Evolutionary conservation across 2,888 invertebrate genomes (phyloP).

Genomic region (Hypsopygia costalis): DNA sequence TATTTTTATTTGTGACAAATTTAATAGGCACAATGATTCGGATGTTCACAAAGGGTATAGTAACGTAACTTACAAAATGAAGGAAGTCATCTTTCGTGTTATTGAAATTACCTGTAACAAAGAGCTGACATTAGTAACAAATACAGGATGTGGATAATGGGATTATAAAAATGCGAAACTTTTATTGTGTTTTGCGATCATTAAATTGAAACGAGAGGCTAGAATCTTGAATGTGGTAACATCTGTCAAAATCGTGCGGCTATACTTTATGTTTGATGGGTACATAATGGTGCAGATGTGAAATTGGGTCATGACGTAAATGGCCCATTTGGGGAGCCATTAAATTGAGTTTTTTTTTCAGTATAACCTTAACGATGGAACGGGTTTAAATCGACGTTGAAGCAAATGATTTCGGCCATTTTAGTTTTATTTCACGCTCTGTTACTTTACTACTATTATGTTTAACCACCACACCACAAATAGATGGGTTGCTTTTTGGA

Average conservation of each 20-base stretch:
- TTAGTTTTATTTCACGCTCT: no score
- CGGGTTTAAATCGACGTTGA: background rate
- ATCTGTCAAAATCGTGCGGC: conserved; percentile 20
- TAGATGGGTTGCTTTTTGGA: no score
- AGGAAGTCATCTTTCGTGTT: conserved; percentile 48
- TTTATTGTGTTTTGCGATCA: conserved; percentile 2
- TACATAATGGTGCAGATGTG: conserved; percentile 11
- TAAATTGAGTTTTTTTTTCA: conserved; percentile 3
- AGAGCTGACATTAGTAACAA: conserved; percentile 37
- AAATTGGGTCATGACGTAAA: conserved; percentile 18
- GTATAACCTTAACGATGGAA: background rate
- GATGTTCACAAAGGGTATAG: conserved; percentile 32
- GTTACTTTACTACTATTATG: no score
- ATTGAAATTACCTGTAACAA: conserved; percentile 63
- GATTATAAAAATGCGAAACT: conserved; percentile 1
- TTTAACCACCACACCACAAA: no score
- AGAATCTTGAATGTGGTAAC: conserved; percentile 10
- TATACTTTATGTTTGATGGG: conserved; percentile 19
- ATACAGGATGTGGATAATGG: conserved; percentile 20
- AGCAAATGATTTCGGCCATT: background rate
- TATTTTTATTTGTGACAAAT: conserved; percentile 47
- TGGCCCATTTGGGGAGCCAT: conserved; percentile 8
- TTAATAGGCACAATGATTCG: conserved; percentile 44
- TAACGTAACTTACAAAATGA: conserved; percentile 30
- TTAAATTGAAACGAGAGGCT: conserved; percentile 5